phyloP scores from a whole-genome alignment of 2,797 vertebrate genomes.

The Chloroceryle inda region DNA sequence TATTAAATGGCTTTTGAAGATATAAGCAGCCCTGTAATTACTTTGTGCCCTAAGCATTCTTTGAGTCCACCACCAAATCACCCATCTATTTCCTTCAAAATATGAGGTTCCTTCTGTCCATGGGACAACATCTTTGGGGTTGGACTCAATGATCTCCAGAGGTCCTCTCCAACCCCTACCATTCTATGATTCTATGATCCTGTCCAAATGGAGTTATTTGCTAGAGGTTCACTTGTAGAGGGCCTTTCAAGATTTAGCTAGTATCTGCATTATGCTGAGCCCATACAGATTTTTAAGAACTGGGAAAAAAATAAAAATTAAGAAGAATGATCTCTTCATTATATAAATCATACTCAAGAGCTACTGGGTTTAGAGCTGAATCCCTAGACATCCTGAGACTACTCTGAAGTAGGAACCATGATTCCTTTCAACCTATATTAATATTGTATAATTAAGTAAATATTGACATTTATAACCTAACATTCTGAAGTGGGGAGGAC shows the following conservation, averaged over 20 bases:
- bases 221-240: not conserved
- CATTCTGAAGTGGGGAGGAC: not conserved
- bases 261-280: not conserved
- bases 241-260: not conserved
- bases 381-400: not conserved
- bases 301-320: not conserved
- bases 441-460: not conserved
- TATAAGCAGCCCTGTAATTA: not conserved
- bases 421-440: not conserved
- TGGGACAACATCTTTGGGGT: not conserved
- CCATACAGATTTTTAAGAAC: not conserved
- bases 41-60: not conserved
- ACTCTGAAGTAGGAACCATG: not conserved
- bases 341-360: not conserved
- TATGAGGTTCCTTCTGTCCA: rapidly evolving
- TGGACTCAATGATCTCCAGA: too few species aligned
- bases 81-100: not conserved
- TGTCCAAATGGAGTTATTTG: not conserved
- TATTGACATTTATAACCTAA: not conserved
- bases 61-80: not conserved
- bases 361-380: not conserved
- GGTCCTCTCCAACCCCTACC: too few species aligned
- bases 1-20: not conserved
- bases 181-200: too few species aligned
- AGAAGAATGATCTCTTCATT: not conserved